Percentiles rank a stretch among this genome's conserved stretches.
Evolutionary conservation across 2,113 vertebrate genomes (phyloP).

Genomic region (Caracal caracal): DNA sequence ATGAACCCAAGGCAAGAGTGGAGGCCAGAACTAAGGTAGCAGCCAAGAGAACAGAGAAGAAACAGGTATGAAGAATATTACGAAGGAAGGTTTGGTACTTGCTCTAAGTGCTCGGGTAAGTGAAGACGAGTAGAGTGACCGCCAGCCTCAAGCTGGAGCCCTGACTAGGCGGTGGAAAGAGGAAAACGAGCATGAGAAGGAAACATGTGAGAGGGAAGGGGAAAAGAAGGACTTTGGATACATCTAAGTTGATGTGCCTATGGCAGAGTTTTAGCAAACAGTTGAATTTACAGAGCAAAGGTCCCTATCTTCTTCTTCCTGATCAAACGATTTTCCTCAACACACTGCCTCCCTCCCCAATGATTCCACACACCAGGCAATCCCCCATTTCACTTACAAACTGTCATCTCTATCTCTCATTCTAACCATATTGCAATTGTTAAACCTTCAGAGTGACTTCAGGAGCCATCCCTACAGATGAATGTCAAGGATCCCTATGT

Average conservation of each 20-base stretch:
- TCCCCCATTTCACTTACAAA: neutral
- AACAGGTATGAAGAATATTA: accelerated
- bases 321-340: neutral
- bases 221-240: too few relatives aligned
- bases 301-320: neutral
- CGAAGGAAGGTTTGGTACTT: neutral
- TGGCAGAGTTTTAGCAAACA: neutral
- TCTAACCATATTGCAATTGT: neutral
- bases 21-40: neutral
- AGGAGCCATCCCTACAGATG: neutral
- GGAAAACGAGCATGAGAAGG: neutral
- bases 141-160: neutral
- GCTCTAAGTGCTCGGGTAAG: too few relatives aligned
- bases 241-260: too few relatives aligned
- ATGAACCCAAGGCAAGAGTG: neutral
- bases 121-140: neutral
- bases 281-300: neutral
- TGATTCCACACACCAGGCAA: too few relatives aligned
- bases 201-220: neutral
- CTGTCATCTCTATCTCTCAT: neutral
- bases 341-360: neutral
- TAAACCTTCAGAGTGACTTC: neutral
- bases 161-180: neutral
- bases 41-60: neutral
- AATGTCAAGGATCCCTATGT: neutral